Percentiles rank a stretch among this genome's conserved stretches.
Conservation (phyloP, 2,113 vertebrate genomes). For the Mus musculus region GRCm39 chr9:77099501-77100000, state of each 20-base stretch:
- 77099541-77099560: background rate
- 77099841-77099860: background rate
- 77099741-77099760: background rate
- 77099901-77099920: background rate
- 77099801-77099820: background rate
- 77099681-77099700: background rate
- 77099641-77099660: background rate
- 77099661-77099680: background rate
- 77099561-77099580: background rate
- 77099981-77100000: background rate
- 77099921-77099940: background rate
- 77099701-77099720: background rate
- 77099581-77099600: background rate
- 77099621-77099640: background rate
- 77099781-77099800: background rate
- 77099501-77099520: background rate
- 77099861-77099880: background rate
- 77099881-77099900: background rate
- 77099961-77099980: background rate
- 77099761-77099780: background rate
- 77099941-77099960: background rate
- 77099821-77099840: background rate
- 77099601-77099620: background rate
- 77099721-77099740: background rate
- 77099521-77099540: constrained; percentile 10